Conservation (phyloP, 2,113 vertebrate species). For the Propithecus coquereli region DNA sequence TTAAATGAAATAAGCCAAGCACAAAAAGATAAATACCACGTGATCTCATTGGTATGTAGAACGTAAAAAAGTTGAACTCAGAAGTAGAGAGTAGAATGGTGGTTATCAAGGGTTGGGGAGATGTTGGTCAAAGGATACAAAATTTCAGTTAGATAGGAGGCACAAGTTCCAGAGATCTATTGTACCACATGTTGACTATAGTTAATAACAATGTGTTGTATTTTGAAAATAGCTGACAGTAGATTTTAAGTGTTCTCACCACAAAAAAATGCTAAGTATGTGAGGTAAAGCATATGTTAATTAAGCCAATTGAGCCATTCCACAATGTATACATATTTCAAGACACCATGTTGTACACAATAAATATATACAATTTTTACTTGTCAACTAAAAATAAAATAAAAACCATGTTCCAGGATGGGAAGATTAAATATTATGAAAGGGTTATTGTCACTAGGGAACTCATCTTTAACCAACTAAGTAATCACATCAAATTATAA, state of each 20-base stretch:
- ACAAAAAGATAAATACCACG: neutral
- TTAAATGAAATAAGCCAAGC: neutral
- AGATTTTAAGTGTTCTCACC: neutral
- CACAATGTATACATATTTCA: neutral
- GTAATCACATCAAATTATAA: neutral
- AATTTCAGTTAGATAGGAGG: neutral
- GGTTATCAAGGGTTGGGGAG: neutral
- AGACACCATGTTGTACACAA: neutral
- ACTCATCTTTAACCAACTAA: neutral
- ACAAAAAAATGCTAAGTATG: neutral
- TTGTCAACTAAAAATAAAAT: neutral
- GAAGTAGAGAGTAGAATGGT: neutral
- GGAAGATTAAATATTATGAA: neutral
- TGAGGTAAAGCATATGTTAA: neutral
- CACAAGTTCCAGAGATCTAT: neutral
- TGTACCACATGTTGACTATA: neutral
- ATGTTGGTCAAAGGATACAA: neutral
- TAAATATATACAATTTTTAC: neutral
- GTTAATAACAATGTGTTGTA: neutral
- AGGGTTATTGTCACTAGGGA: neutral
- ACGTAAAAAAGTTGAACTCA: neutral
- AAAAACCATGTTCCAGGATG: neutral
- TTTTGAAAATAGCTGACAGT: neutral
- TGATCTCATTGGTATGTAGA: neutral
- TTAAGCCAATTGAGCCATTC: neutral